These are phyloP conservation scores for Otus sunia DNA, from an alignment of 2,113 vertebrate genomes.

Conservation along the genomic window DNA sequence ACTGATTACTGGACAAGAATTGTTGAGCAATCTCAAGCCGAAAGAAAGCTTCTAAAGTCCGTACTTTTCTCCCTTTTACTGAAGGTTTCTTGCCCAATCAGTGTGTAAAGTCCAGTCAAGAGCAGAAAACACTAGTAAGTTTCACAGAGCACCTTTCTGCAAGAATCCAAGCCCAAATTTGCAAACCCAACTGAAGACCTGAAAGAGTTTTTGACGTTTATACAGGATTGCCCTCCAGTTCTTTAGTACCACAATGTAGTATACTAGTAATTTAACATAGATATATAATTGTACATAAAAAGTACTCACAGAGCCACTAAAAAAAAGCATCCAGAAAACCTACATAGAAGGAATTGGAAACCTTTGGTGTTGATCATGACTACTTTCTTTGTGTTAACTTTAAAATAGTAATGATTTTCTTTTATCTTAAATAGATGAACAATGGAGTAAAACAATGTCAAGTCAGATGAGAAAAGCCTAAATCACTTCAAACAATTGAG, in stretches of 20 bases:
- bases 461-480: not conserved
- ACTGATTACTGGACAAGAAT: no score
- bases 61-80: not conserved
- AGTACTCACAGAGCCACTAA: not conserved
- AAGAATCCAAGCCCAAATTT: not conserved
- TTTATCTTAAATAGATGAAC: slow-evolving; percentile 25
- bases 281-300: not conserved
- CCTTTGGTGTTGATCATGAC: not conserved
- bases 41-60: not conserved
- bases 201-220: not conserved
- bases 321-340: not conserved
- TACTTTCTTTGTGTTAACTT: slow-evolving; percentile 30
- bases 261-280: not conserved
- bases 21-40: not conserved
- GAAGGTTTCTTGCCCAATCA: not conserved
- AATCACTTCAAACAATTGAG: slow-evolving; percentile 32
- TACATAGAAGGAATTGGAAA: not conserved
- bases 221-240: not conserved
- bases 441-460: slow-evolving; percentile 55
- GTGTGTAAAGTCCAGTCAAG: not conserved
- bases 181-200: not conserved
- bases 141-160: not conserved
- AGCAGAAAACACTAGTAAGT: not conserved
- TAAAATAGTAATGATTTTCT: slow-evolving; percentile 31
- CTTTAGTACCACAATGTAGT: not conserved